Evolutionary conservation across 2,797 vertebrate species (phyloP).

Genomic region (Schizopygopsis malacanthus): DNA sequence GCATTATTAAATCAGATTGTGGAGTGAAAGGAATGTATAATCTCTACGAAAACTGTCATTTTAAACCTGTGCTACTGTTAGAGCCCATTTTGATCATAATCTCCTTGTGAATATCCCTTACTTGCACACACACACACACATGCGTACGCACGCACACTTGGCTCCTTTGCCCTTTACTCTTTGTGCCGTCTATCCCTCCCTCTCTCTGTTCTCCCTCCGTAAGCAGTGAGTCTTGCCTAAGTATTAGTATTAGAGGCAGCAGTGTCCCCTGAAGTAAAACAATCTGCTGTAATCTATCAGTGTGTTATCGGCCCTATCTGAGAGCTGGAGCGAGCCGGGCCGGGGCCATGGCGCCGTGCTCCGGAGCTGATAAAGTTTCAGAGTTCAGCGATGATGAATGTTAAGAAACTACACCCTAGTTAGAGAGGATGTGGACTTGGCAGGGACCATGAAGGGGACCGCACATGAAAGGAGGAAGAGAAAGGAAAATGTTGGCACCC

Average conservation of each 20-base stretch:
- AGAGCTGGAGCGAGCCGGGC: slow-evolving; percentile 90
- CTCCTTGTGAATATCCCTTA: slow-evolving; percentile 60
- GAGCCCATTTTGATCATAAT: slow-evolving; percentile 57
- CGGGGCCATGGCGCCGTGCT: slow-evolving; percentile 85
- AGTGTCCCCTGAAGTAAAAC: slow-evolving; percentile 90
- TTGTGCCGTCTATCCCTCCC: slow-evolving; percentile 41
- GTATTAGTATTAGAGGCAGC: slow-evolving; percentile 83
- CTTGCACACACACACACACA: slow-evolving; percentile 31
- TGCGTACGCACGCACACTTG: slow-evolving; percentile 33
- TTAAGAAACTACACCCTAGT: slow-evolving; percentile 91
- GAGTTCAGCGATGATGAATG: slow-evolving; percentile 97
- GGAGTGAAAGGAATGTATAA: slow-evolving; percentile 59
- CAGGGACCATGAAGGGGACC: slow-evolving; percentile 71
- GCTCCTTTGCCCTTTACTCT: slow-evolving; percentile 58
- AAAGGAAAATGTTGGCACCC: slow-evolving; percentile 57
- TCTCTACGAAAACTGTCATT: slow-evolving; percentile 60
- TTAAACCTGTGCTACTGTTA: slow-evolving; percentile 64
- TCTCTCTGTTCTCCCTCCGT: slow-evolving; percentile 60
- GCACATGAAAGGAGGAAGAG: slow-evolving; percentile 56
- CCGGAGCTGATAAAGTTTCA: slow-evolving; percentile 95
- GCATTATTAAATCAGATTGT: slow-evolving; percentile 61
- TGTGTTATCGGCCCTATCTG: slow-evolving; percentile 90
- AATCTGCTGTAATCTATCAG: slow-evolving; percentile 98
- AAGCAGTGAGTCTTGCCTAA: slow-evolving; percentile 74
- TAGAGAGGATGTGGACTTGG: slow-evolving; percentile 89